Evolutionary conservation across 1,140 invertebrate genomes (phyloP), one percentile per base, ranked within the genome.

Genomic region (Sarcophaga peregrina): DNA sequence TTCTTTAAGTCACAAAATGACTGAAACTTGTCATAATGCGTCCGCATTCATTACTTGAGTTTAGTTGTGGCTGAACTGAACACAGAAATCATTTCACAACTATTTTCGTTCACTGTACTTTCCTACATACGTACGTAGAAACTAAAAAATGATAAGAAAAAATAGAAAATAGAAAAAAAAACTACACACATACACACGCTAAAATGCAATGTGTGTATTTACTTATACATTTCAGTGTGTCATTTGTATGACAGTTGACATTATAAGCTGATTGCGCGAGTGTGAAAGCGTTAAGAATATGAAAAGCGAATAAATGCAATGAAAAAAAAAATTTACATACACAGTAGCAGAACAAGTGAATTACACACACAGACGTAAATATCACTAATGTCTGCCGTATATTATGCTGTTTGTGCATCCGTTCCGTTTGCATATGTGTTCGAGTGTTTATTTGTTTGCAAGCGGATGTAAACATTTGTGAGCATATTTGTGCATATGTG

Each of bases 201-300:
- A 37, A 37, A 37, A 37, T 37, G 25, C 25, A 37, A 8, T 68
- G n/a, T 68, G 62, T 68, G 7, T 17, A 25, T 8, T 68, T 25
- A 52, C 75, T 78, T 78, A n/a, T 78, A 37, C 25, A 47, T 50
- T 50, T 15, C 37, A 48, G 50, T 46, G 75, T 78, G 75, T 78
- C 47, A 78, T 20, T 52, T 78, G n/a, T 78, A 78, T 78, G 75
- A 50, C 75, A 78, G 75, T 78, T 78, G 75, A 78, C 75, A 78
- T 78, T 78, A 52, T 78, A 78, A 78, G 75, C 75, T 78, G 75
- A 78, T 78, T 78, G 75, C 75, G 75, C 75, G 75, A 78, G 75
- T 78, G 75, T 78, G 75, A 78, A 78, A 78, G 47, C 75, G 75
- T 78, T 78, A 78, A 78, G 48, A 47, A 78, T 78, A 47, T 78